Conservation (phyloP, 2,888 invertebrate species). For the Petrophora chlorosata region DNA sequence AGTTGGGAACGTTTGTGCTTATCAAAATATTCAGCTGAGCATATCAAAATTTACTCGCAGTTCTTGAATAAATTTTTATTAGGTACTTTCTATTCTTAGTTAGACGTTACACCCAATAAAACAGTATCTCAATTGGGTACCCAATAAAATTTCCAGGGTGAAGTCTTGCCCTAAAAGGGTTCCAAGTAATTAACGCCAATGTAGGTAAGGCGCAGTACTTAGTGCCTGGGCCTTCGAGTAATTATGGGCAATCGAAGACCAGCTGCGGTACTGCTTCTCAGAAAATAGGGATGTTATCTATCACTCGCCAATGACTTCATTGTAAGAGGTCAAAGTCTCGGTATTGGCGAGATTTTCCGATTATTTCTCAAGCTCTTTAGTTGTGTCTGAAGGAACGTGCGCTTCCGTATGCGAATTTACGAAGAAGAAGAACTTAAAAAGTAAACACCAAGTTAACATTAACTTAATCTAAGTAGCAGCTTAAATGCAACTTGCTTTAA, state of each 20-base stretch:
- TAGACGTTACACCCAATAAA: constrained; percentile 5
- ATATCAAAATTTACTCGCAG: no score
- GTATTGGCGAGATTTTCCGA: neutral
- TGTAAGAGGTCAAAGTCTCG: neutral
- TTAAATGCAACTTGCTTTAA: no score
- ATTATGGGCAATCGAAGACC: constrained; percentile 20
- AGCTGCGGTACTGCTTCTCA: constrained; percentile 5
- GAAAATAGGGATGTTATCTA: constrained; percentile 7
- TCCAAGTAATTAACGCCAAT: constrained; percentile 24
- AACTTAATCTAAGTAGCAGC: no score
- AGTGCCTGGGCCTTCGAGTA: constrained; percentile 17
- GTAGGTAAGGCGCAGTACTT: constrained; percentile 21
- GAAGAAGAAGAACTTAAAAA: no score
- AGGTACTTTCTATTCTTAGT: neutral
- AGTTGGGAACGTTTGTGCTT: no score
- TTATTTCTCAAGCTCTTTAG: no score
- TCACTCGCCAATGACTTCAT: neutral
- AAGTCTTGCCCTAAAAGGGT: constrained; percentile 24
- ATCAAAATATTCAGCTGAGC: no score
- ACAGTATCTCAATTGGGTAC: constrained; percentile 6
- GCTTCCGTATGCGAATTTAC: no score
- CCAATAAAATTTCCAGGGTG: constrained; percentile 12
- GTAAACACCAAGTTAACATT: no score
- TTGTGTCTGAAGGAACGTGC: no score
- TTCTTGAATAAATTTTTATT: no score